Evolutionary conservation across 2,797 vertebrate genomes (phyloP).

Genomic region (Cynopterus sphinx): DNA sequence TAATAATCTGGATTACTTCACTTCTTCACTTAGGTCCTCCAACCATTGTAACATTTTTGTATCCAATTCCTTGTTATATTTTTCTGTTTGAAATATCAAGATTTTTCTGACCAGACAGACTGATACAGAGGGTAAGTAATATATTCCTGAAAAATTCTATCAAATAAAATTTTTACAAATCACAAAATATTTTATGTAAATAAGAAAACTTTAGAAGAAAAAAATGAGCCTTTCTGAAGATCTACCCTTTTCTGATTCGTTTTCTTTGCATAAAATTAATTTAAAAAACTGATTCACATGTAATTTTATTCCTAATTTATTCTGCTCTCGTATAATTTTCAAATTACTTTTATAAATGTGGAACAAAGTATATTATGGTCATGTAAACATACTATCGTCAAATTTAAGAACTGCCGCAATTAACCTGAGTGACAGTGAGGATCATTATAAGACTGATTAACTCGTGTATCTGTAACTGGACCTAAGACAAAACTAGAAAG

Average conservation of each 20-base stretch:
- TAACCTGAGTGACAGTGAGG: background rate
- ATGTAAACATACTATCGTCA: background rate
- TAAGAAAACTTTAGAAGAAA: background rate
- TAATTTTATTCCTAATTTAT: background rate
- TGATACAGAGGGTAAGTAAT: background rate
- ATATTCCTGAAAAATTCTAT: background rate
- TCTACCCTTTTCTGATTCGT: background rate
- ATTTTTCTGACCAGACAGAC: background rate
- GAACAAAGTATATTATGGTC: background rate
- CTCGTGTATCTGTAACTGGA: background rate
- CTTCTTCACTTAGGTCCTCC: background rate
- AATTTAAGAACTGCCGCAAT: background rate
- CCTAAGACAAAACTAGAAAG: background rate
- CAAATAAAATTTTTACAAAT: background rate
- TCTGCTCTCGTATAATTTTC: background rate
- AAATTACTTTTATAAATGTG: constrained; percentile 14
- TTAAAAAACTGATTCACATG: background rate
- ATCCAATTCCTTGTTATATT: background rate
- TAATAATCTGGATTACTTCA: background rate
- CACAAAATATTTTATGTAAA: background rate
- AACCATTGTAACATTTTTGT: background rate
- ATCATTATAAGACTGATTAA: background rate
- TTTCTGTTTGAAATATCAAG: background rate
- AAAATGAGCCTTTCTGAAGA: background rate
- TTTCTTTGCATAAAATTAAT: background rate